phyloP scores from a whole-genome alignment of 2,113 vertebrate species.

The Bothrops jararaca region DNA sequence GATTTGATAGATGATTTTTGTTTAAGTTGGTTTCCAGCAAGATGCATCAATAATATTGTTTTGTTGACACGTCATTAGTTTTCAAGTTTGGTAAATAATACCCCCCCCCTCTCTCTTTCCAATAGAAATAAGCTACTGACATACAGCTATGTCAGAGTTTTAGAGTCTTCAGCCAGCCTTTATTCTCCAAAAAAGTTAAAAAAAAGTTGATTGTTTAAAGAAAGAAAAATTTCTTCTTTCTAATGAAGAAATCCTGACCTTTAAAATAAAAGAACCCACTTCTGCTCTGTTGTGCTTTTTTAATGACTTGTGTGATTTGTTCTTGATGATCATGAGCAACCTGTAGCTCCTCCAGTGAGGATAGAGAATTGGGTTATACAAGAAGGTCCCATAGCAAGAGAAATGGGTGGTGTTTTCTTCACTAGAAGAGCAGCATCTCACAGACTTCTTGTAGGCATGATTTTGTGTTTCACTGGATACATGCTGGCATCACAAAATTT shows the following conservation, averaged over 20 bases:
- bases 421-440: background rate
- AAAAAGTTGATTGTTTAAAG: background rate
- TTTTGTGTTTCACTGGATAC: conserved; percentile 49
- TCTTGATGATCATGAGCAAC: background rate
- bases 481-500: background rate
- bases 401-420: conserved; percentile 6
- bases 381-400: background rate
- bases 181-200: background rate
- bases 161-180: background rate
- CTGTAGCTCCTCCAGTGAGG: background rate
- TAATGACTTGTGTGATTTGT: conserved; percentile 7
- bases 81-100: conserved; percentile 33
- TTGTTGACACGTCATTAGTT: conserved; percentile 31
- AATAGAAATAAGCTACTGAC: conserved; percentile 13
- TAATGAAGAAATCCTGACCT: background rate
- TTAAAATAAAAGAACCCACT: background rate
- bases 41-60: conserved; percentile 31
- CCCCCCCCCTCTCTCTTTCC: background rate
- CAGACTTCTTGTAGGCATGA: conserved; percentile 51
- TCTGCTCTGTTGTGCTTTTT: background rate
- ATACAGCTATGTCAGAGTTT: background rate
- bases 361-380: conserved; percentile 33
- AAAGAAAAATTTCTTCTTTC: too few relatives aligned
- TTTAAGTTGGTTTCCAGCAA: conserved; percentile 31
- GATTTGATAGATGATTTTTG: conserved; percentile 17